phyloP scores from a whole-genome alignment of 1,140 invertebrate species.

The Solenopsis fugax region DNA sequence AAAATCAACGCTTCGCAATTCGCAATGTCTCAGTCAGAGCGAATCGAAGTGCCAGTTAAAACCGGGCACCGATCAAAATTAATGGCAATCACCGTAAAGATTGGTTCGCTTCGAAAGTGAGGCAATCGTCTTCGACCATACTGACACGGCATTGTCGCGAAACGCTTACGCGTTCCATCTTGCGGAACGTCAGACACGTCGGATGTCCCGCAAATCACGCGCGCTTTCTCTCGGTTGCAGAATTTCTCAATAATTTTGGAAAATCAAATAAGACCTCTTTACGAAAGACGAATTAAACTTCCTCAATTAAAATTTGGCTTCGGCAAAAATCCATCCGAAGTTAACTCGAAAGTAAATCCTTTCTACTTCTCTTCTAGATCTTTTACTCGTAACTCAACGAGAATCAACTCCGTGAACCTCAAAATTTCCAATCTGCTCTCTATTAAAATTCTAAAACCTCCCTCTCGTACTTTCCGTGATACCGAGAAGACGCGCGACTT shows the following conservation, averaged over 20 bases:
- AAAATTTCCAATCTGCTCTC: constrained; percentile 4
- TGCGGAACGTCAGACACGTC: not conserved
- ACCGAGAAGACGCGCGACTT: constrained; percentile 6
- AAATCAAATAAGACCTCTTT: not conserved
- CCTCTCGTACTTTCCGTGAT: not conserved
- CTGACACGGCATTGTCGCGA: not conserved
- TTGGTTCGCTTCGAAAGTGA: not conserved
- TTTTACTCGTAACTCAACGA: not conserved
- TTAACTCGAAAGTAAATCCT: constrained; percentile 12
- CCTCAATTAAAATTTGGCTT: not conserved
- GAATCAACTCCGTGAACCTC: constrained; percentile 3
- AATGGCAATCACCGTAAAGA: not conserved
- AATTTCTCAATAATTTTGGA: not conserved
- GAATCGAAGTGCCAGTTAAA: not conserved
- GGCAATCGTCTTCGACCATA: not conserved
- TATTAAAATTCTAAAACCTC: constrained; percentile 28
- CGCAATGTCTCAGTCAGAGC: not conserved
- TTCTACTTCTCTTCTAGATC: not conserved
- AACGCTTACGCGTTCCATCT: not conserved
- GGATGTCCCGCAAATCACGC: not conserved
- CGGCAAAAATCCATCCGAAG: not conserved
- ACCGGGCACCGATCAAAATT: not conserved
- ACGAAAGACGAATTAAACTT: constrained; percentile 15
- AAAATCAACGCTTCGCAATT: constrained; percentile 19
- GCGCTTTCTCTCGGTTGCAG: not conserved